Evolutionary conservation across 2,888 invertebrate genomes (phyloP).

Genomic region (Agrilus mali): DNA sequence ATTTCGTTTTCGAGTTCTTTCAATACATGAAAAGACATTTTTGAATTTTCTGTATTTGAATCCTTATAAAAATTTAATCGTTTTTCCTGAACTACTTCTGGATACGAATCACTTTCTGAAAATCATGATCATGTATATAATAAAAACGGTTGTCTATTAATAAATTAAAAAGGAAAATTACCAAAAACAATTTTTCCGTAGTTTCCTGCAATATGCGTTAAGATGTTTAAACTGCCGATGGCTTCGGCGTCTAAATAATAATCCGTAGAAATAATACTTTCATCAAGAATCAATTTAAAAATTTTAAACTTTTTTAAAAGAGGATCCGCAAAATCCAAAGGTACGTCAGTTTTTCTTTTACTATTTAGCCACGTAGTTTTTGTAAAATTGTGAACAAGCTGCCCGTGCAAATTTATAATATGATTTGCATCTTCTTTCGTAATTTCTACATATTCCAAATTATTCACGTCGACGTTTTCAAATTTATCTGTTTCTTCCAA

Average conservation of each 20-base stretch:
- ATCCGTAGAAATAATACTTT: slow-evolving; percentile 39
- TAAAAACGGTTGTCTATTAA: background rate
- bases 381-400: slow-evolving; percentile 44
- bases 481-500: slow-evolving; percentile 21
- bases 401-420: slow-evolving; percentile 48
- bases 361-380: slow-evolving; percentile 47
- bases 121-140: slow-evolving; percentile 10
- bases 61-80: slow-evolving; percentile 70
- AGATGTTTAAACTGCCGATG: slow-evolving; percentile 44
- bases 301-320: slow-evolving; percentile 46
- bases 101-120: slow-evolving; percentile 18
- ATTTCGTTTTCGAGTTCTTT: slow-evolving; percentile 49
- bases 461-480: background rate
- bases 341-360: slow-evolving; percentile 24
- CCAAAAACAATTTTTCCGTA: slow-evolving; percentile 29
- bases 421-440: slow-evolving; percentile 43
- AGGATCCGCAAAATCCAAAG: slow-evolving; percentile 36
- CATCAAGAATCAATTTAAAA: slow-evolving; percentile 42
- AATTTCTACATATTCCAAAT: slow-evolving; percentile 17
- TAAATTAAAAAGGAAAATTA: background rate
- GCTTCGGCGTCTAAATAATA: slow-evolving; percentile 41
- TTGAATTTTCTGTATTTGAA: slow-evolving; percentile 65
- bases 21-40: slow-evolving; percentile 57
- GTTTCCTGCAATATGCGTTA: slow-evolving; percentile 40
- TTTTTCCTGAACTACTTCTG: slow-evolving; percentile 17